These are phyloP conservation scores for Drosophila bifasciata DNA, from an alignment of 1,140 invertebrate genomes.

Conservation along the genomic window DNA sequence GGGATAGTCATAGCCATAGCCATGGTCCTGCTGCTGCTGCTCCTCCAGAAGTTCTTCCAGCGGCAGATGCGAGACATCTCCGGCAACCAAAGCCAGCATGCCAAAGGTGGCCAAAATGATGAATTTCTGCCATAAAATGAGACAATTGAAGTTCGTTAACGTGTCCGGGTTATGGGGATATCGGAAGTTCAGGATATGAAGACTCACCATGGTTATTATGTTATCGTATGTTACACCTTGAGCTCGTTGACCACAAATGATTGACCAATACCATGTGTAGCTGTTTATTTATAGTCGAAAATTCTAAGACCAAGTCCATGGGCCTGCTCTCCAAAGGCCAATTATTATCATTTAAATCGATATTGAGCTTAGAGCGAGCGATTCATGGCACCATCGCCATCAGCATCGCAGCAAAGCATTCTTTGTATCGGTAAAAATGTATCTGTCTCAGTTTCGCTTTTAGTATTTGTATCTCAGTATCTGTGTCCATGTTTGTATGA, in stretches of 20 bases:
- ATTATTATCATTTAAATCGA: slow-evolving; percentile 83
- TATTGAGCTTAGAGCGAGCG: slow-evolving; percentile 22
- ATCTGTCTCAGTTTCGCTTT: slow-evolving; percentile 33
- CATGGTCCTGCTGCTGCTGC: slow-evolving; percentile 46
- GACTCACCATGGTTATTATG: slow-evolving; percentile 56
- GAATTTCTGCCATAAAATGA: slow-evolving; percentile 40
- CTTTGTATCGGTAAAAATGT: slow-evolving; percentile 44
- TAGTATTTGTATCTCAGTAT: slow-evolving; percentile 16
- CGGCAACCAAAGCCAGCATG: slow-evolving; percentile 53
- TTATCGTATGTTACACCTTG: slow-evolving; percentile 65
- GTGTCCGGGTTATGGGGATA: not conserved
- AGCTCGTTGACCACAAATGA: slow-evolving; percentile 70
- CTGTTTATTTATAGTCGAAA: slow-evolving; percentile 78
- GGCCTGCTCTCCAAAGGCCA: slow-evolving; percentile 63
- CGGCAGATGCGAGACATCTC: slow-evolving; percentile 74
- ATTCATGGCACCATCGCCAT: slow-evolving; percentile 31
- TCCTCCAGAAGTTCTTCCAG: slow-evolving; percentile 34
- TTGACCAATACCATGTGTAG: slow-evolving; percentile 49
- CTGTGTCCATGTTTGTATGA: slow-evolving; percentile 51
- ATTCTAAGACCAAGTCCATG: slow-evolving; percentile 76
- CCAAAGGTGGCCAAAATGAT: slow-evolving; percentile 48
- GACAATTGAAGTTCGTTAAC: not conserved
- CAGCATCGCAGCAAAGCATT: slow-evolving; percentile 28
- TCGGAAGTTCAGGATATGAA: not conserved
- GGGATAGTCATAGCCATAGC: slow-evolving; percentile 71